These are phyloP conservation scores for Anaspis maculata DNA, from an alignment of 2,888 invertebrate genomes.

Conservation along the genomic window DNA sequence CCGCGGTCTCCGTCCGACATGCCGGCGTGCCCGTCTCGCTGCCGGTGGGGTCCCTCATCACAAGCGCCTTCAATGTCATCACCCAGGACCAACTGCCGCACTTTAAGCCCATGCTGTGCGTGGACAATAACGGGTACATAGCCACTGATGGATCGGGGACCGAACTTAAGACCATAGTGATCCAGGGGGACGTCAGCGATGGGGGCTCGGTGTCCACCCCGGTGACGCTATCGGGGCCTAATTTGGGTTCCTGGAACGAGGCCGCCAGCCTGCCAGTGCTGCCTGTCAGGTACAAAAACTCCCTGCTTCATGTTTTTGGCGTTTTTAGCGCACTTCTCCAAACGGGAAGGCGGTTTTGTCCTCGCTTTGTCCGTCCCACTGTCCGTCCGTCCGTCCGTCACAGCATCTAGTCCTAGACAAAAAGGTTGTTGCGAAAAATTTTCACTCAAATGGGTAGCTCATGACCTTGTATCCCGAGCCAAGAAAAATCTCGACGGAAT, in stretches of 20 bases:
- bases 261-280: slow-evolving; percentile 74
- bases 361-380: too few relatives aligned
- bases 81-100: slow-evolving; percentile 76
- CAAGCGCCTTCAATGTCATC: slow-evolving; percentile 78
- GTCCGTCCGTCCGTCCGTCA: too few relatives aligned
- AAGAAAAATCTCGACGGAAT: too few relatives aligned
- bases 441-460: too few relatives aligned
- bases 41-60: slow-evolving; percentile 73
- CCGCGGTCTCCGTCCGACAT: slow-evolving; percentile 39
- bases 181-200: slow-evolving; percentile 47
- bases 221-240: slow-evolving; percentile 25
- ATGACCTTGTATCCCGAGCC: too few relatives aligned
- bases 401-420: too few relatives aligned
- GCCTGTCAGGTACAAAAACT: slow-evolving; percentile 82
- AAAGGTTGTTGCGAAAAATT: too few relatives aligned
- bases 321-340: too few relatives aligned
- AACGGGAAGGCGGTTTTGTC: too few relatives aligned
- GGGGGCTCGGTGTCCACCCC: slow-evolving; percentile 23
- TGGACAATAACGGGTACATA: slow-evolving; percentile 78
- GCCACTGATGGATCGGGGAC: slow-evolving; percentile 59
- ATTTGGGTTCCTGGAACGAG: slow-evolving; percentile 58
- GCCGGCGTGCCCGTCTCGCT: slow-evolving; percentile 55
- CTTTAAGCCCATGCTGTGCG: slow-evolving; percentile 78
- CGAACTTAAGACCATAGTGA: slow-evolving; percentile 69
- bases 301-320: too few relatives aligned